Base-by-base conservation (phyloP, 2,113 vertebrate genomes). In the Sebastes schlegelii region DNA sequence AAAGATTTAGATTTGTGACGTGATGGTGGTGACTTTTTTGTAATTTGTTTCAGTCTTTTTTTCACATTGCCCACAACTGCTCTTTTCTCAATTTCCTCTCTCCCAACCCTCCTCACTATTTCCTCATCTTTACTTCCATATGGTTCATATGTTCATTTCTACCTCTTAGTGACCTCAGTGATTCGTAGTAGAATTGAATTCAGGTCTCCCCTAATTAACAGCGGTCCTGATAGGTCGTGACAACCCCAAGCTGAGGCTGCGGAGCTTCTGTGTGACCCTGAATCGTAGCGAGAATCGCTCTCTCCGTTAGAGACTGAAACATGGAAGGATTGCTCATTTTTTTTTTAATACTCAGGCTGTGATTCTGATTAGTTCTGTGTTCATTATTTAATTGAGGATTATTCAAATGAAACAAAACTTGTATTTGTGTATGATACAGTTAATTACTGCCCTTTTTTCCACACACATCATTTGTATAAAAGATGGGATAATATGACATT, bases 121-220 rank as follows among this genome's bases (percentile, higher is more conserved):
- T 64, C 66, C 63, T 40, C 60, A 11, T 17, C 65, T 71, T 70
- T 46, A 46, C 42, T 51, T 55, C 66, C 73, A 82, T 67, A 19
- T 83, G 71, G 61, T 86, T 86, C 73, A 51, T 66, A 73, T 73
- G 74, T 74, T 85, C 64, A 86, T 86, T 77, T 66, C 42, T 80
- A n/a, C 69, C 40, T 73, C 45, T 61, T 69, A 80, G 68, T 88
- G 82, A 85, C 75, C 78, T 87, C 55, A 40, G 68, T 52, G 26
- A 73, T 86, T 86, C 23, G 52, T 74, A 78, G 21, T 46, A 45
- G 46, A 49, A 72, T 66, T 90, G 40, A 86, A 77, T 52, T 73
- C 64, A 58, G 72, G 80, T 71, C 55, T 76, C 58, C 61, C 34
- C 57, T 86, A 82, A 88, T 88, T 84, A 88, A 77, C 63, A 54